phyloP scores from a whole-genome alignment of 2,888 invertebrate genomes.

The Epirrhoe alternata region DNA sequence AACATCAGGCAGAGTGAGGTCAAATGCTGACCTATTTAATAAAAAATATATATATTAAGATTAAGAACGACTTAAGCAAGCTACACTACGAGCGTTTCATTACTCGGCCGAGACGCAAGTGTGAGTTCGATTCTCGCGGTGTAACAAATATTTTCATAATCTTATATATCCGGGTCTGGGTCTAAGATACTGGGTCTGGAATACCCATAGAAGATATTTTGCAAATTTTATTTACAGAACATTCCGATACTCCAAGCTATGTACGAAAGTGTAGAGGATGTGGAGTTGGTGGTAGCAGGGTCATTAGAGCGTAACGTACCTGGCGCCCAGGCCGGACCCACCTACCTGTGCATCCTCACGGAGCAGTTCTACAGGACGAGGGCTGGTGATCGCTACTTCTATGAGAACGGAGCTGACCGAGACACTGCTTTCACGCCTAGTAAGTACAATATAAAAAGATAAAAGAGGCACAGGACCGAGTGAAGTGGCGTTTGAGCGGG shows the following conservation, averaged over 20 bases:
- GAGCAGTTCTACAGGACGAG: constrained; percentile 95
- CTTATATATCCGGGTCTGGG: too few relatives aligned
- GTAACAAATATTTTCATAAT: too few relatives aligned
- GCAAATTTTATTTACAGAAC: constrained; percentile 73
- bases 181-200: too few relatives aligned
- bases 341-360: constrained; percentile 94
- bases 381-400: constrained; percentile 95
- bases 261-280: constrained; percentile 91
- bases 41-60: too few relatives aligned
- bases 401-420: constrained; percentile 87
- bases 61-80: too few relatives aligned
- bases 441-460: constrained; percentile 53
- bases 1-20: too few relatives aligned
- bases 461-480: too few relatives aligned
- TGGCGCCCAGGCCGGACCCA: constrained; percentile 93
- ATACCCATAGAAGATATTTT: background rate
- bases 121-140: too few relatives aligned
- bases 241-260: constrained; percentile 86
- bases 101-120: too few relatives aligned
- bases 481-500: too few relatives aligned
- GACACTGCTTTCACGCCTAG: constrained; percentile 87
- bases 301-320: constrained; percentile 91
- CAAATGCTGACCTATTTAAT: too few relatives aligned
- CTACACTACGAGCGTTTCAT: too few relatives aligned
- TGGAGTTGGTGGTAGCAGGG: constrained; percentile 94